Base-by-base conservation (phyloP, 1,140 invertebrate genomes). In the Drosophila trapezifrons region DNA sequence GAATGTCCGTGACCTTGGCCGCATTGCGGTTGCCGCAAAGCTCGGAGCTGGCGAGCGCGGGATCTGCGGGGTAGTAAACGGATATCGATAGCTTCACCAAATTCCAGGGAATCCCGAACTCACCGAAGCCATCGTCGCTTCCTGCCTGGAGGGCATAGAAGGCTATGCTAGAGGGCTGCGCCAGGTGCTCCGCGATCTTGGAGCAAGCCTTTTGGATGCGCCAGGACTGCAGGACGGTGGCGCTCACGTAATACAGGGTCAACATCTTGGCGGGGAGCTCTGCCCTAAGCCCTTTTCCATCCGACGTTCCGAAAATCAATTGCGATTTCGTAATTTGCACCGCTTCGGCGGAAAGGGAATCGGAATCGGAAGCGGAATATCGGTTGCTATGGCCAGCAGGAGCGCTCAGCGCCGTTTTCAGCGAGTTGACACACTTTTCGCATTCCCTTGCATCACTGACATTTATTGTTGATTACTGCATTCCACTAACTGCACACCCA, bases 201-300 rank as follows among this genome's bases (percentile, higher is more conserved):
- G 78, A 77, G 49, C 87, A 91, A 6, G 95, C 90, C n/a, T 93
- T 92, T 56, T 93, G 93, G 17, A 95, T 91, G 63, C 94, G 93
- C 93, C 94, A 95, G 72, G 95, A 94, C 83, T 95, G 95, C 60
- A 95, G 75, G 89, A 94, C 93, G 13, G 95, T 95, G 32, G 95
- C 94, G 83, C 95, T 93, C 93, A 95, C 93, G 84, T 95, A 96
- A 92, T 94, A 95, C 32, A 95, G 77, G 25, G 95, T 95, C 55
- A 96, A 74, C 90, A 91, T 91, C 10, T 62, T 84, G 37, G 20
- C 40, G 32, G 18, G 3, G 15, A 20, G 40, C 40, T 58, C 20
- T 58, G 57, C 27, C 25, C 57, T 54, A 40, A 8, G 52, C 52
- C 59, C 63, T 65, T 60, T 45, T 20, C 54, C 77, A 75, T 80